These are phyloP conservation scores for Bovichtus diacanthus DNA, from an alignment of 2,797 vertebrate genomes.

Conservation along the genomic window DNA sequence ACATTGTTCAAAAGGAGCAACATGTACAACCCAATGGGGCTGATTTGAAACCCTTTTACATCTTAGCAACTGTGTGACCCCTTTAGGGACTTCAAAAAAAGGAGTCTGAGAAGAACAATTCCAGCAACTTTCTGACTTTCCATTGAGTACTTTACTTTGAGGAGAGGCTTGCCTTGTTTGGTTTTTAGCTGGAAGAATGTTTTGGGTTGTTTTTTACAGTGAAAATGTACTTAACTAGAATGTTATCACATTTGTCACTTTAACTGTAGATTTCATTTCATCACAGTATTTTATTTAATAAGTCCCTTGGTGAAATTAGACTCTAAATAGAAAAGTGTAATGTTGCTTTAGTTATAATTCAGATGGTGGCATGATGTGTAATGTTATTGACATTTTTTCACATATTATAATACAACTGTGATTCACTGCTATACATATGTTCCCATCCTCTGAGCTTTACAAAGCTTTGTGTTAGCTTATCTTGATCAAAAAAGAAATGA, in stretches of 20 bases:
- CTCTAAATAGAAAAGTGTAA: background rate
- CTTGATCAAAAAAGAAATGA: background rate
- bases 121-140: background rate
- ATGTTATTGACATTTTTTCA: background rate
- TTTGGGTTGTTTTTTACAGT: background rate
- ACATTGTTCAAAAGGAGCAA: background rate
- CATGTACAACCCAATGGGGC: background rate
- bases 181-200: background rate
- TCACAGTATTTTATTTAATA: background rate
- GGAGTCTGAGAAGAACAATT: background rate
- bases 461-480: background rate
- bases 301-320: background rate
- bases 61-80: conserved; percentile 4
- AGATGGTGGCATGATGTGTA: background rate
- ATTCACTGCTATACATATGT: background rate
- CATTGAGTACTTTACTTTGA: background rate
- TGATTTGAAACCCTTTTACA: background rate
- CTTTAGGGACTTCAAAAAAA: background rate
- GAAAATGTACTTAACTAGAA: background rate
- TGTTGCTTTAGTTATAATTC: background rate
- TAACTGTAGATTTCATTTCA: background rate
- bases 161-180: background rate
- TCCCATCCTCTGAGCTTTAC: background rate
- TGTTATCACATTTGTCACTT: background rate
- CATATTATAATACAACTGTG: background rate